Evolutionary conservation across 2,797 vertebrate genomes (phyloP).

Genomic region (Arrhamphus sclerolepis): DNA sequence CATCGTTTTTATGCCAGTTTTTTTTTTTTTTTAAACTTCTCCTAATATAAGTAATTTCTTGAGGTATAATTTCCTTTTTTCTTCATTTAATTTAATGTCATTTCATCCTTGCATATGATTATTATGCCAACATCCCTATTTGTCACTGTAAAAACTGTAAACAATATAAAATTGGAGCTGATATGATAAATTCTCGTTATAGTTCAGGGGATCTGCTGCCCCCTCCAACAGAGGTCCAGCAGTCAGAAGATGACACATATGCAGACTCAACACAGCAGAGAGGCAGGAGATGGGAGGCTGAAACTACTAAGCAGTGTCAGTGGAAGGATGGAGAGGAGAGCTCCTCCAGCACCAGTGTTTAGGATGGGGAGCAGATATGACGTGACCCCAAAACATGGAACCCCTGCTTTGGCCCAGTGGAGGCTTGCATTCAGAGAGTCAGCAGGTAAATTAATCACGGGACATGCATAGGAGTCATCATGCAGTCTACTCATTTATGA

Average conservation of each 20-base stretch:
- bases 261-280: too few relatives aligned
- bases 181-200: conserved; percentile 3
- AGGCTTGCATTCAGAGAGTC: neutral
- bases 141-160: too few relatives aligned
- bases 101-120: neutral
- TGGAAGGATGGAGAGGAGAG: conserved; percentile 12
- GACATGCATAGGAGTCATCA: neutral
- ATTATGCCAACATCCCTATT: too few relatives aligned
- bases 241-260: conserved; percentile 8
- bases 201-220: conserved; percentile 64
- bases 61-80: neutral
- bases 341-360: neutral
- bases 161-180: too few relatives aligned
- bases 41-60: neutral
- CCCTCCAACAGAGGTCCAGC: conserved; percentile 61
- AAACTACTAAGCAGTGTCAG: neutral
- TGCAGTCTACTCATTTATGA: too few relatives aligned
- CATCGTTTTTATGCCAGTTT: too few relatives aligned
- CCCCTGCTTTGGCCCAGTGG: neutral
- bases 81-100: neutral
- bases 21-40: too few relatives aligned
- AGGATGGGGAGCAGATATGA: conserved; percentile 12
- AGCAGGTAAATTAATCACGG: conserved; percentile 34
- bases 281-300: too few relatives aligned
- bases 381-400: neutral